Evolutionary conservation across 2,113 vertebrate species (phyloP).

Genomic region (Bubo scandiacus): DNA sequence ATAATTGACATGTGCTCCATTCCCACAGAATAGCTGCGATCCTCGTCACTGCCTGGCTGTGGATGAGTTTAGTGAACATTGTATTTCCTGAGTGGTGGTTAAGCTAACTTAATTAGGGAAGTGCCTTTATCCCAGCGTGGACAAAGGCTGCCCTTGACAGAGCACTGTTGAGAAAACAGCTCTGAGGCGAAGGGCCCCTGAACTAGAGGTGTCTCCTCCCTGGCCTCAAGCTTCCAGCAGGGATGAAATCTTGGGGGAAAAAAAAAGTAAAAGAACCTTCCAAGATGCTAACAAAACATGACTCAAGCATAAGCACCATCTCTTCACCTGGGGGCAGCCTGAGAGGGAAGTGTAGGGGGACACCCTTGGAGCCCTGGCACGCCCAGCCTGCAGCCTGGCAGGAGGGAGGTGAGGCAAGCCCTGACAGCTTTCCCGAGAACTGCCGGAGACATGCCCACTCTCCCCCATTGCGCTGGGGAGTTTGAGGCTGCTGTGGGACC

Average conservation of each 20-base stretch:
- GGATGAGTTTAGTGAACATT: constrained; percentile 38
- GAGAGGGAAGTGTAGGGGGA: not conserved
- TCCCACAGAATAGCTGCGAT: constrained; percentile 21
- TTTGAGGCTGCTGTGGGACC: rapidly evolving
- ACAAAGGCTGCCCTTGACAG: constrained; percentile 27
- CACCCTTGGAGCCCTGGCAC: not conserved
- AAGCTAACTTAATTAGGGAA: constrained; percentile 54
- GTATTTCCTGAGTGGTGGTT: constrained; percentile 34
- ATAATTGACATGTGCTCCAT: constrained; percentile 39
- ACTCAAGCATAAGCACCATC: not conserved
- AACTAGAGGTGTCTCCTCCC: not conserved
- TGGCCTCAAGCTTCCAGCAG: not conserved
- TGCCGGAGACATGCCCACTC: rapidly evolving
- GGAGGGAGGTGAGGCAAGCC: not conserved
- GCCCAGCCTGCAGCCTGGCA: not conserved
- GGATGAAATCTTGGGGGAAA: not conserved
- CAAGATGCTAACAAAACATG: not conserved
- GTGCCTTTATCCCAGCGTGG: constrained; percentile 43
- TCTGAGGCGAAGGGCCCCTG: not conserved
- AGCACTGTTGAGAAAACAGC: constrained; percentile 5
- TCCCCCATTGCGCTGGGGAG: not conserved
- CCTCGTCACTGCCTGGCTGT: not conserved
- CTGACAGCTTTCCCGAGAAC: rapidly evolving
- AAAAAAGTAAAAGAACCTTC: not conserved
- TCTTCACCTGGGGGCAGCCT: not conserved